Evolutionary conservation across 2,888 invertebrate species (phyloP), one percentile per base, ranked within the genome.

Genomic region (Drosophila incognita): DNA sequence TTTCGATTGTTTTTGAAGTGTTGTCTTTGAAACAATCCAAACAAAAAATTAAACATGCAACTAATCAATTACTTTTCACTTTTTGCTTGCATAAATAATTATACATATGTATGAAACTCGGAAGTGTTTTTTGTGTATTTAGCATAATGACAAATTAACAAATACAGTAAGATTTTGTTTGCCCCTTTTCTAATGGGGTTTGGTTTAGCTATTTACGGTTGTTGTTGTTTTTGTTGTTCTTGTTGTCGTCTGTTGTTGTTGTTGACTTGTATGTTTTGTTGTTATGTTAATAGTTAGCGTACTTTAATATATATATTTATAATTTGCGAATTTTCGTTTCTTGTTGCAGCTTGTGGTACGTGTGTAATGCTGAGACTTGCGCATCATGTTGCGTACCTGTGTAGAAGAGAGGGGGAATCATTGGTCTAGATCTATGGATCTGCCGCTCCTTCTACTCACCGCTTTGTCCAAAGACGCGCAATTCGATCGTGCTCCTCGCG

Each of bases 381-480:
- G 92, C 93, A 93, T 93, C 93, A 92, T 92, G 92, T 92, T 92
- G 93, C 92, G 81, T 93, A 93, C 73, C 92, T 93, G 71, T 18
- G 51, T 24, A 61, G 53, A 53, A 64, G 42, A 64, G 66, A 56
- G 53, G 65, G 64, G 59, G 57, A 69, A 56, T 10, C 29, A 10
- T 60, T 59, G 11, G 13, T 10, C 5, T n/a, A 2, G 18, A 24
- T 69, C n/a, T 7, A 18, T 42, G 38, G 10, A 27, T n/a, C n/a
- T 5, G 29, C 13, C 15, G 42, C 31, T 33, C 13, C 5, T 27
- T 11, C 18, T 11, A 69, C 68, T 80, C 98, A 99, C 91, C 99
- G 96, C 94, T 99, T 99, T 93, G 99, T 99, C 99, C 99, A 99
- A 92, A 98, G 96, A 93, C 99, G 96, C 85, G 99, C 99, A 93